Evolutionary conservation across 2,888 invertebrate species (phyloP).

Genomic region (Cerceris rybyensis): DNA sequence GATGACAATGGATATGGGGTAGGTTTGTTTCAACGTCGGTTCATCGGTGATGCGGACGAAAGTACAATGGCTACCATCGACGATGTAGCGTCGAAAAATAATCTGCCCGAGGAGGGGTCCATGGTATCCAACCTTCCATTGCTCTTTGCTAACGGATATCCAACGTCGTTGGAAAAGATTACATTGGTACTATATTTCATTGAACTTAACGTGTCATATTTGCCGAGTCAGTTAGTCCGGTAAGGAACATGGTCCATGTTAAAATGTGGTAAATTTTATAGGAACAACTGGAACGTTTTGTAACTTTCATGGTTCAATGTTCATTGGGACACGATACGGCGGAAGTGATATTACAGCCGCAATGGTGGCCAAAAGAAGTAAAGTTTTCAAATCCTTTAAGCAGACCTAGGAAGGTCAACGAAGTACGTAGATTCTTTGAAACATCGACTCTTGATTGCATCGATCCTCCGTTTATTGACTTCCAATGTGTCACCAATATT

Average conservation of each 20-base stretch:
- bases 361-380: conserved; percentile 88
- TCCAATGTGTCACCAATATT: conserved; percentile 18
- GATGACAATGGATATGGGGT: conserved; percentile 76
- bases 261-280: conserved; percentile 52
- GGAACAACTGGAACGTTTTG: conserved; percentile 87
- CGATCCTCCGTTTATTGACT: background rate
- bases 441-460: background rate
- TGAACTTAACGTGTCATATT: too few relatives aligned
- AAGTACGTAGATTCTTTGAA: conserved; percentile 75
- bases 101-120: conserved; percentile 73
- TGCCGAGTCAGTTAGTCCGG: too few relatives aligned
- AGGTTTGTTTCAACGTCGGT: conserved; percentile 72
- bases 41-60: conserved; percentile 70
- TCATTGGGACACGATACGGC: conserved; percentile 87
- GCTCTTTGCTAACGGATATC: conserved; percentile 88
- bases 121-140: conserved; percentile 90
- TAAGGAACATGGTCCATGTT: background rate
- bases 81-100: conserved; percentile 67
- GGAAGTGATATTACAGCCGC: conserved; percentile 84
- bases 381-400: conserved; percentile 86
- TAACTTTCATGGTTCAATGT: conserved; percentile 90
- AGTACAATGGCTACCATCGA: conserved; percentile 74
- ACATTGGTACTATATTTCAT: conserved; percentile 78
- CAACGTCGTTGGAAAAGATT: conserved; percentile 86
- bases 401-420: conserved; percentile 83